Base-by-base conservation (phyloP, 1,140 invertebrate species). In the Prorops nasuta region DNA sequence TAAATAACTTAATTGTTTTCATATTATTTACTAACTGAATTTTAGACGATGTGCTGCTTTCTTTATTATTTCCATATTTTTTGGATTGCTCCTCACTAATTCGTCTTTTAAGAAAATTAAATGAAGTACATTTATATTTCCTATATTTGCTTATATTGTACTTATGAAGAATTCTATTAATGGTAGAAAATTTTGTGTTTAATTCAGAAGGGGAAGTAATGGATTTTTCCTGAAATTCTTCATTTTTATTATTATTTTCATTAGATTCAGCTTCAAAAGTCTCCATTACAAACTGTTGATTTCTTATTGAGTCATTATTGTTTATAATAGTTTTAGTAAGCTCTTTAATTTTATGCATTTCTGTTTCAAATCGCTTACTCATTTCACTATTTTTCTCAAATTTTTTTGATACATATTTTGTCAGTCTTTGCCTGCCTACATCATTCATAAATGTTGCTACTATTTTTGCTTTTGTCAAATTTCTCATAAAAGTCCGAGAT, bases 401-500 rank as follows among this genome's bases (percentile, higher is more conserved):
- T 44, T 62, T 72, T 31, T 69, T 69, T 3, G 75, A 71, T 8
- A 76, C 66, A 61, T 72, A 79, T 63, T 72, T 75, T 24, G 68
- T 71, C 28, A 75, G 67, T 24, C 82, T 70, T 51, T 84, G 83
- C 20, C 81, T 66, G 2, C 83, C 83, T 8, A 77, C 63, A 50
- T 85, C 82, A 39, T 77, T 72, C 67, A 81, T 78, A 37, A 80
- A 76, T 10, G 71, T 77, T 8, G 75, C 72, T 20, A 80, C 72
- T 21, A 79, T 61, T 21, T 77, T 69, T 4, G 59, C 50, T 56
- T 78, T 79, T 9, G 75, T 56, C 4, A 85, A 54, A 56, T 81
- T 79, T 20, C 80, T 65, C 20, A 78, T 60, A 28, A 84, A 55
- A 1, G 75, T 69, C 15, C 83, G 58, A 2, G 79, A 63, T 24